Base-by-base conservation (phyloP, 2,888 invertebrate genomes). In the Copidosoma aretas region DNA sequence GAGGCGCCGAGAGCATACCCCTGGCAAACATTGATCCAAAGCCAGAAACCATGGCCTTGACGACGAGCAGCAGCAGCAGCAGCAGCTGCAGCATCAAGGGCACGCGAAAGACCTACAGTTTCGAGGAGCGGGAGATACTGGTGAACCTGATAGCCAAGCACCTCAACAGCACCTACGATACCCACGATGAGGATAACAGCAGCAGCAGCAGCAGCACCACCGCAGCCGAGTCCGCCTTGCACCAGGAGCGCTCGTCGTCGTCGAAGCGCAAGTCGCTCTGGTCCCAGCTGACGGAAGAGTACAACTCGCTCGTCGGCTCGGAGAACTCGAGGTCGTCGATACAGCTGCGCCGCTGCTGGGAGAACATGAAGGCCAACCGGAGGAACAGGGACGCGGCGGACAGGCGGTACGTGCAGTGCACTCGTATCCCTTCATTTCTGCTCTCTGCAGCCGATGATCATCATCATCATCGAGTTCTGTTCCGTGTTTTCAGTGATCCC, bases 71-170 rank as follows among this genome's bases (percentile, higher is more conserved):
- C 60, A 52, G 75, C 25, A 51, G 51, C 60, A 52, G 75, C 25
- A 51, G 51, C 60, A n/a, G n/a, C n/a, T n/a, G n/a, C n/a, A n/a
- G n/a, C n/a, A n/a, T n/a, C n/a, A 79, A 78, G 51, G 76, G 77
- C 19, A 79, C 79, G 1, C 75, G 79, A 39, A 79, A 79, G 73
- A 79, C 79, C 8, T 79, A 79, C 57, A 79, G 79, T 60, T 79
- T 79, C 56, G 79, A 78, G 58, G 79, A 79, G 41, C 72, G 79
- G 5, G 78, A 78, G 49, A 75, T 79, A 41, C 60, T 79, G 22
- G 78, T 79, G 59, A 75, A 74, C 21, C 46, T 79, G 61, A 79
- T 79, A 67, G 78, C 76, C 57, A 79, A 79, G 49, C 75, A 79
- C 72, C 70, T 74, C n/a, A 74, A 73, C 32, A 62, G 39, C 39